These are phyloP conservation scores for Pachliopta kotzebuea DNA, from an alignment of 2,888 invertebrate genomes.

Conservation along the genomic window DNA sequence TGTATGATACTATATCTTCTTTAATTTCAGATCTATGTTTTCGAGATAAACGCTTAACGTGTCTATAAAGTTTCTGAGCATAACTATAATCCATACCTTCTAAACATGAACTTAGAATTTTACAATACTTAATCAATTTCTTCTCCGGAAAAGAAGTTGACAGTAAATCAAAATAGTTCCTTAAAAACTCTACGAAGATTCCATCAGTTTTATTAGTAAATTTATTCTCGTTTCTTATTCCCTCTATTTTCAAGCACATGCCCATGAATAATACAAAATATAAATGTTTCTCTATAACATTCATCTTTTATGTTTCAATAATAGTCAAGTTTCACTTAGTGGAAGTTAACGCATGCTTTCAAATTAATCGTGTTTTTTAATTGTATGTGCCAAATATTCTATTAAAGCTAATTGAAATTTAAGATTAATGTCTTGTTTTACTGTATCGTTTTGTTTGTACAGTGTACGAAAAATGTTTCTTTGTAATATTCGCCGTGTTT, in stretches of 20 bases:
- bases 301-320: constrained; percentile 1
- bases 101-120: constrained; percentile 41
- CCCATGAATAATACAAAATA: not conserved
- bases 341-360: constrained; percentile 13
- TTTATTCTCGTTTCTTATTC: not conserved
- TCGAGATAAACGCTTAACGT: constrained; percentile 41
- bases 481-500: constrained; percentile 47
- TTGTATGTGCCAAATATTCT: constrained; percentile 44
- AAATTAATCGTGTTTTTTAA: constrained; percentile 32
- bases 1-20: constrained; percentile 39
- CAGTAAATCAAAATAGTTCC: constrained; percentile 43
- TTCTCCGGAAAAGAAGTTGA: constrained; percentile 41
- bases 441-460: constrained; percentile 37
- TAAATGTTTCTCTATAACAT: constrained; percentile 8
- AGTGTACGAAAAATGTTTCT: constrained; percentile 45
- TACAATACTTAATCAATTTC: constrained; percentile 44
- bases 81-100: constrained; percentile 37
- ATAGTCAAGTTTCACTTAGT: not conserved
- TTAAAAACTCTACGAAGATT: constrained; percentile 54
- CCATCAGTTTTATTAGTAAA: constrained; percentile 34
- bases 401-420: constrained; percentile 50
- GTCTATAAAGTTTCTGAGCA: constrained; percentile 41
- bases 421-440: constrained; percentile 40
- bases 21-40: constrained; percentile 42
- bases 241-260: not conserved